Base-by-base conservation (phyloP, 2,888 invertebrate species). In the Patella depressa region DNA sequence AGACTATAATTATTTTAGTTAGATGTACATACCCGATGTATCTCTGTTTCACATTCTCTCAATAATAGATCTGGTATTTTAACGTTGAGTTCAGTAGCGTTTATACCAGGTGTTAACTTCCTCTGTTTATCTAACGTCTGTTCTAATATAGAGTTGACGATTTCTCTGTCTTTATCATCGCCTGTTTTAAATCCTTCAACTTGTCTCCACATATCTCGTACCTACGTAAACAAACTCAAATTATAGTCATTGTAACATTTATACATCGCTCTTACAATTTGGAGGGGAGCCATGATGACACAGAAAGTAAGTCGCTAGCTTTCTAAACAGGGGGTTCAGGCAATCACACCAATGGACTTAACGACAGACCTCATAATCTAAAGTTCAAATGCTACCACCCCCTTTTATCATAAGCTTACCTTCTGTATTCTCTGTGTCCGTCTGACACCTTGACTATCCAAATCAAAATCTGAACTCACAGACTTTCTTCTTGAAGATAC, bases 31-130 rank as follows among this genome's bases (percentile, higher is more conserved):
- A 90, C 90, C 87, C 85, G 82, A 57, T 87, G 85, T 17, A 90
- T 87, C 80, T 90, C 90, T 72, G 85, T 81, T 57, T 88, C 86
- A 84, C 89, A 90, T 74, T 90, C 87, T 74, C 87, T 82, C 54
- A 90, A 83, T 65, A 91, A 77, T 73, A 89, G 82, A 73, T 89
- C 89, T 2, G 91, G 90, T 9, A 91, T 87, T 73, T 85, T 85
- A 53, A 90, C 82, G 78, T 83, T 86, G 24, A 91, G 83, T 24
- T 86, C 82, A 19, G 82, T 81, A 7, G 86, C 87, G 81, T 89
- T 87, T 15, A 91, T 81, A 12, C 65, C 65, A 3, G 14, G 19
- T 65, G 65, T 12, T 65, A 24, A 19, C 24, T 65, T 19, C 57
- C 78, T 82, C 75, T 86, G 84, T 71, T 85, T 86, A 72, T 88